phyloP scores from a whole-genome alignment of 2,797 vertebrate species.

The Pangasius macronema region DNA sequence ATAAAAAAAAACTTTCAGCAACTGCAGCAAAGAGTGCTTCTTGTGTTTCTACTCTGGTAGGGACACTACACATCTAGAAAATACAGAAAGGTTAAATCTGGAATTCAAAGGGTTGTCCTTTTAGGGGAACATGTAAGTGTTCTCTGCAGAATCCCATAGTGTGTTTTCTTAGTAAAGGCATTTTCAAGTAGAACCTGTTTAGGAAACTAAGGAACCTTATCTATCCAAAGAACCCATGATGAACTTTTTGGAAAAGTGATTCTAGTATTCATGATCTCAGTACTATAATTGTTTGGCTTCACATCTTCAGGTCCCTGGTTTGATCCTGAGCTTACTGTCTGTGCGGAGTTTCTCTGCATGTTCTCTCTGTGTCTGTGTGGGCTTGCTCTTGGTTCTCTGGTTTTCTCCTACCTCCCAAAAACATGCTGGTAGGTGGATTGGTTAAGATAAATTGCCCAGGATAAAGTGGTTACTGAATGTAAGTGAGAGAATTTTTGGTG shows the following conservation, averaged over 20 bases:
- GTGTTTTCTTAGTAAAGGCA: not conserved
- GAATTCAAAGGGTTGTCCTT: not conserved
- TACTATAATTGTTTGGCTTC: not conserved
- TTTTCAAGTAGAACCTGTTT: not conserved
- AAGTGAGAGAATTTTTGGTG: no score
- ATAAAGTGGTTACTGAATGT: not conserved
- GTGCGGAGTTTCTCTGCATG: not conserved
- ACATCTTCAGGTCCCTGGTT: not conserved
- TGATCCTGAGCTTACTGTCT: not conserved
- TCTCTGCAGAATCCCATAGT: not conserved
- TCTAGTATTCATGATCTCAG: not conserved
- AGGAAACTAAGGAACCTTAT: not conserved
- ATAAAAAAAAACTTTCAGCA: not conserved
- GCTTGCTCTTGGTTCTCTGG: not conserved
- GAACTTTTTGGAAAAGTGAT: not conserved
- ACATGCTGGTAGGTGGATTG: not conserved
- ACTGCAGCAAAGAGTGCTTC: not conserved
- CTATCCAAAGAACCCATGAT: not conserved
- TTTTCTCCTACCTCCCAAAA: not conserved
- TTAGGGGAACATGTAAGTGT: no score
- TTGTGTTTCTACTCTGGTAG: not conserved
- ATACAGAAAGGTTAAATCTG: conserved; percentile 6
- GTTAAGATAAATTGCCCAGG: not conserved
- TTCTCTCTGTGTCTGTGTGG: not conserved
- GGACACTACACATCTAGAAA: not conserved